Evolutionary conservation across 2,797 vertebrate species (phyloP).

Genomic region (Tachyglossus aculeatus): DNA sequence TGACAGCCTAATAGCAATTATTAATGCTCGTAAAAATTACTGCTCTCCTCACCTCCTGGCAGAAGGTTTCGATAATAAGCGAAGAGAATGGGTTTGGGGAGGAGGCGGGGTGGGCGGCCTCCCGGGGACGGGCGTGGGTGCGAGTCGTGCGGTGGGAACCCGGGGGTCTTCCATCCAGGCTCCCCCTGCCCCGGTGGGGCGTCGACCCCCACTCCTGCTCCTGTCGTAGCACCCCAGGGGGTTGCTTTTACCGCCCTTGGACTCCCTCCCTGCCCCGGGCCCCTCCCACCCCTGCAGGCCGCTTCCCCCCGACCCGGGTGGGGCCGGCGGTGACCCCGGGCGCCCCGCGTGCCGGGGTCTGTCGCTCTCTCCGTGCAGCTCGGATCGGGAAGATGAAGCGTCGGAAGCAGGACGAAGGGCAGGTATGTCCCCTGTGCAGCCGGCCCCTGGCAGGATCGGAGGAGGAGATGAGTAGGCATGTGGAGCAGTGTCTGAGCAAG

Average conservation of each 20-base stretch:
- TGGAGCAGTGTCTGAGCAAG: slow-evolving; percentile 99
- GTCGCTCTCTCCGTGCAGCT: slow-evolving; percentile 79
- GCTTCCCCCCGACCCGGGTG: not conserved
- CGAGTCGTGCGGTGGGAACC: not conserved
- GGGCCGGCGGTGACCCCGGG: not conserved
- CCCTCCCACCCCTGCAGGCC: too few species aligned
- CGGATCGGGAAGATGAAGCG: slow-evolving; percentile 99
- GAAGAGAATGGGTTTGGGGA: slow-evolving; percentile 18
- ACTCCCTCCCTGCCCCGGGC: too few species aligned
- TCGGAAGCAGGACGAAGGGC: slow-evolving; percentile 98
- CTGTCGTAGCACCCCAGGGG: too few species aligned
- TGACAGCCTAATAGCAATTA: slow-evolving; percentile 55
- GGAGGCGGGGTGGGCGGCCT: not conserved
- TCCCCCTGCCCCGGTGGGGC: too few species aligned
- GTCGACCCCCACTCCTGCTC: too few species aligned
- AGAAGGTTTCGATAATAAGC: slow-evolving; percentile 47
- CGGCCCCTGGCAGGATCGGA: slow-evolving; percentile 96
- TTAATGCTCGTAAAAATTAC: slow-evolving; percentile 54
- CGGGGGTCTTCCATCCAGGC: not conserved
- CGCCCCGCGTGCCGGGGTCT: not conserved
- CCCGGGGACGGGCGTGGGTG: not conserved
- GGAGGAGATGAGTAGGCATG: slow-evolving; percentile 99
- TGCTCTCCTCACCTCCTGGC: slow-evolving; percentile 43
- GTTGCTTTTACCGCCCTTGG: too few species aligned
- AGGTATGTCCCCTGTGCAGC: slow-evolving; percentile 99